Percentiles rank a stretch among this genome's conserved stretches.
Evolutionary conservation across 2,888 invertebrate species (phyloP).

Genomic region (Branchellion lobata): DNA sequence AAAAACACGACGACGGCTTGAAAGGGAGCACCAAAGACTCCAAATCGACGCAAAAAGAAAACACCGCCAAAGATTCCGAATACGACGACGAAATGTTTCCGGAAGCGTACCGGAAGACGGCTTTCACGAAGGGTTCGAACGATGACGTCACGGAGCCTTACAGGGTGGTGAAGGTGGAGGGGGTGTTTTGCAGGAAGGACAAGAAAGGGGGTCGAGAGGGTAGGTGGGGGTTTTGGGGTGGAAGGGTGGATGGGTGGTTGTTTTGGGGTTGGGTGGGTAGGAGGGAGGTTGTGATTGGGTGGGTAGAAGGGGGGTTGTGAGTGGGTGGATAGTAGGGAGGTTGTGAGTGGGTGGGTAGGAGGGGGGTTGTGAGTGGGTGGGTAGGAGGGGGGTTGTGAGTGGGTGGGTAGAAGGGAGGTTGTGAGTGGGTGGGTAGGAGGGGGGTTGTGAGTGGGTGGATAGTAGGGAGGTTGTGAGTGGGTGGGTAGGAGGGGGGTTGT

Average conservation of each 20-base stretch:
- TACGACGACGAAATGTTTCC: conserved; percentile 73
- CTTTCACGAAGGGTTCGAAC: conserved; percentile 73
- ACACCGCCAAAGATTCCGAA: neutral
- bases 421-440: too few species aligned
- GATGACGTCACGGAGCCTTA: conserved; percentile 75
- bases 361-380: too few species aligned
- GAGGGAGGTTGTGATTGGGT: too few species aligned
- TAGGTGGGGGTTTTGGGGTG: neutral
- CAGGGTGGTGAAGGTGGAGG: conserved; percentile 72
- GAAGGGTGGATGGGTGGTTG: neutral
- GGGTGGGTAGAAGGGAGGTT: too few species aligned
- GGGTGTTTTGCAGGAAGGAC: conserved; percentile 67
- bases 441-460: too few species aligned
- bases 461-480: too few species aligned
- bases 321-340: too few species aligned
- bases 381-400: too few species aligned
- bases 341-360: too few species aligned
- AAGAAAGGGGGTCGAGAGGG: conserved; percentile 51
- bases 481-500: too few species aligned
- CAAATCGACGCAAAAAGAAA: neutral
- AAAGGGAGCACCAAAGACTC: neutral
- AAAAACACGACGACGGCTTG: neutral
- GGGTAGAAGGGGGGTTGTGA: too few species aligned
- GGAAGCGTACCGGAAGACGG: conserved; percentile 77
- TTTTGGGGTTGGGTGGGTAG: too few species aligned